Evolutionary conservation across 2,888 invertebrate species (phyloP).

Genomic region (Panopea generosa): DNA sequence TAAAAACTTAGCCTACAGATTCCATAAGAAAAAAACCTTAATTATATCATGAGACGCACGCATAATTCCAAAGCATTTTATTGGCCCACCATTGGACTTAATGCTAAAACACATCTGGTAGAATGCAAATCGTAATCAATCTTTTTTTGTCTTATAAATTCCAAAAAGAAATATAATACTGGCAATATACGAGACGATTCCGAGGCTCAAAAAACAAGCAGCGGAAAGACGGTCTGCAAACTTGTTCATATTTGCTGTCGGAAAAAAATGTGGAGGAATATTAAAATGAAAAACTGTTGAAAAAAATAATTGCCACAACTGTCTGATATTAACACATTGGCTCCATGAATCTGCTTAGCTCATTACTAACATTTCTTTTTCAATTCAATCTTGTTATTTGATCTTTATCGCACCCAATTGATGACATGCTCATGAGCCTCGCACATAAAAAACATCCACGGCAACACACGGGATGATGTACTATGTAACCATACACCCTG

Average conservation of each 20-base stretch:
- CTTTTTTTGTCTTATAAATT: no score
- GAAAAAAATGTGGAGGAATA: background rate
- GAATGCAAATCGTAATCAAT: no score
- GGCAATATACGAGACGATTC: background rate
- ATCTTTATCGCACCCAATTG: conserved; percentile 53
- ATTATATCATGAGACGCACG: no score
- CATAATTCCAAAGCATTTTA: no score
- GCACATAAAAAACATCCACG: conserved; percentile 45
- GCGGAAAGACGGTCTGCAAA: background rate
- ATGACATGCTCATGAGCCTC: conserved; percentile 45
- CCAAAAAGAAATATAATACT: no score
- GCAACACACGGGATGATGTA: conserved; percentile 22
- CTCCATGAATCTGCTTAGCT: conserved; percentile 48
- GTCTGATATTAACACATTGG: conserved; percentile 48
- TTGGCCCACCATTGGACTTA: no score
- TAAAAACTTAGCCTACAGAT: no score
- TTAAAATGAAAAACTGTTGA: conserved; percentile 6
- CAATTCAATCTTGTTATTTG: conserved; percentile 63
- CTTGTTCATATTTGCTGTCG: background rate
- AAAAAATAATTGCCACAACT: conserved; percentile 60
- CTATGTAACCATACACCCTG: background rate
- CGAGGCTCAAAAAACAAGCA: background rate
- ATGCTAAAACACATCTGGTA: no score
- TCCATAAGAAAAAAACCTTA: no score
- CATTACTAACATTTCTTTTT: conserved; percentile 56